Evolutionary conservation across 2,113 vertebrate species (phyloP), one percentile per base, ranked within the genome.

Genomic region (Pterophyllum scalare): DNA sequence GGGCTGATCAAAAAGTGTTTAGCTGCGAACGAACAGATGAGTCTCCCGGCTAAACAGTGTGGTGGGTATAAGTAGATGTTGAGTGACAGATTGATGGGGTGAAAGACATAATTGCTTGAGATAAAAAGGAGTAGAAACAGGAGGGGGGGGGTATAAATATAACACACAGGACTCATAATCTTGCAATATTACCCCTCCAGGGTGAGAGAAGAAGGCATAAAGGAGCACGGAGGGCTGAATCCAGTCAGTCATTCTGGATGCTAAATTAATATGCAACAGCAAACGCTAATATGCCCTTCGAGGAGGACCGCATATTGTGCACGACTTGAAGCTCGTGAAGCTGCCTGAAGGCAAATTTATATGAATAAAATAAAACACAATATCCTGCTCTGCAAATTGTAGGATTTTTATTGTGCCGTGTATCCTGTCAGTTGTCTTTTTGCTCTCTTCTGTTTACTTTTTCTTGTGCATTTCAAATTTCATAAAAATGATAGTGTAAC

Each of bases 231-330:
- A 87, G 87, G 87, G 65, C 81, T 91, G 76, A 78, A 87, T 90
- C 88, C 89, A 93, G 88, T 91, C 90, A 90, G 43, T 92, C 87
- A 88, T 74, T 87, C 79, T 82, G 83, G 81, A 94, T 82, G 87
- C 93, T 92, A 91, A 93, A 95, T 94, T 94, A 94, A 94, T 93
- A 94, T 95, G 92, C 91, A 95, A 91, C 92, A 94, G 91, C 84
- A 91, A 94, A 88, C 89, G 88, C 88, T 92, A 95, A 94, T 92
- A 91, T 94, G 89, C 90, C 93, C 91, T 94, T 93, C 93, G 90
- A 94, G 92, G 81, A 92, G 82, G 76, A 75, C 77, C 13, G 88
- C 81, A 89, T 89, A 85, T 86, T 93, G 85, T 89, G 75, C 57
- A 6, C 67, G 80, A 87, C 88, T 87, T 86, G 38, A 80, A 77